A percentile compares a stretch with the other conserved stretches of the same genome.
These are phyloP conservation scores for Struthio camelus DNA, from an alignment of 2,113 vertebrate genomes.

Conservation along the genomic window DNA sequence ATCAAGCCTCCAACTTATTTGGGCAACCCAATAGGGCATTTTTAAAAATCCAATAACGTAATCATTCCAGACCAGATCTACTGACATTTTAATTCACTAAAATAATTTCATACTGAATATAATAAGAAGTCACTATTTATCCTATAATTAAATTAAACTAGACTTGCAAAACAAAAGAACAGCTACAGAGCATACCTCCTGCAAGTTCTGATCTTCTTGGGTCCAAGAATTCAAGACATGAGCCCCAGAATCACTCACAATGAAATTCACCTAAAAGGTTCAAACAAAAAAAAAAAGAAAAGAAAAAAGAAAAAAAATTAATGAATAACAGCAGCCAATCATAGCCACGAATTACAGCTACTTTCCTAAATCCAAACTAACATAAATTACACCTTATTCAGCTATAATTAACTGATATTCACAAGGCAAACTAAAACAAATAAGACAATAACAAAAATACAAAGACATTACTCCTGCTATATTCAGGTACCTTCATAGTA, in stretches of 20 bases:
- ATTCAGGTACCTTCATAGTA: not conserved
- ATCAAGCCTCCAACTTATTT: not conserved
- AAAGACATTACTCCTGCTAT: not conserved
- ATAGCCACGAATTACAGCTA: not conserved
- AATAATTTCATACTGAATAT: not conserved
- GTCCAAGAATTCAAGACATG: constrained; percentile 96
- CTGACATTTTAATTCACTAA: not conserved
- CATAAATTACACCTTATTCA: not conserved
- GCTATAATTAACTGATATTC: not conserved
- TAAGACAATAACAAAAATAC: not conserved
- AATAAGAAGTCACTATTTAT: not conserved
- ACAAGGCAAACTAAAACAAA: not conserved
- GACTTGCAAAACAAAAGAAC: not conserved
- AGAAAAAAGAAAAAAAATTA: not conserved
- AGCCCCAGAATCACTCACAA: constrained; percentile 97
- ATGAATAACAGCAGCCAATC: not conserved
- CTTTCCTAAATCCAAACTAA: not conserved
- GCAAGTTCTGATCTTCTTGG: constrained; percentile 93
- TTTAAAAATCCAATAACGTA: not conserved
- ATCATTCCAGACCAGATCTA: not conserved
- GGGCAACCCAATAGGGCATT: not conserved
- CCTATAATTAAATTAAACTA: not conserved
- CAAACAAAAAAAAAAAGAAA: not conserved
- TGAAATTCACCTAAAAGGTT: constrained; percentile 89
- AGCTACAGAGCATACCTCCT: constrained; percentile 83